Evolutionary conservation across 2,888 invertebrate genomes (phyloP).

Genomic region (Heliconius charithonia): DNA sequence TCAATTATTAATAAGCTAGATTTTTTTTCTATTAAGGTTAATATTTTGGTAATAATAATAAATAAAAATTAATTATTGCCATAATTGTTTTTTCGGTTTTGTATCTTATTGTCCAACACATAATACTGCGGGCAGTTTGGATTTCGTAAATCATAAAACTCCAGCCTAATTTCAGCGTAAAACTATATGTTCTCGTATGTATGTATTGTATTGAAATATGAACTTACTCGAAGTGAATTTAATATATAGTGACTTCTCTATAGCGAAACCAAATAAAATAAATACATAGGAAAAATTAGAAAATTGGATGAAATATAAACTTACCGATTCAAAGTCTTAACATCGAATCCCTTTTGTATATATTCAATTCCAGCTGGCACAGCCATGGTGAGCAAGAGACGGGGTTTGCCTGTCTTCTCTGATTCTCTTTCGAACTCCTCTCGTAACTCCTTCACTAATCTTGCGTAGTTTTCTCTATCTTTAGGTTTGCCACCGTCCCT

Average conservation of each 20-base stretch:
- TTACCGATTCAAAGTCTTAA: constrained; percentile 92
- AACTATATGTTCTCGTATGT: no score
- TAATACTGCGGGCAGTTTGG: background rate
- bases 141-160: no score
- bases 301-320: constrained; percentile 50
- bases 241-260: no score
- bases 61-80: background rate
- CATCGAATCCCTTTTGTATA: constrained; percentile 96
- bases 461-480: constrained; percentile 94
- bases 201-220: no score
- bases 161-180: no score
- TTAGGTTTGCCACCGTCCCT: constrained; percentile 91
- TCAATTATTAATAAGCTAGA: background rate
- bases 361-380: constrained; percentile 97
- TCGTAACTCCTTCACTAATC: constrained; percentile 93
- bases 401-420: constrained; percentile 90
- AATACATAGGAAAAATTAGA: background rate
- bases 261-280: no score
- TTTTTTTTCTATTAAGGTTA: background rate
- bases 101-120: background rate
- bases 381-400: constrained; percentile 94
- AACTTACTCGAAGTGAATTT: no score
- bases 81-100: background rate
- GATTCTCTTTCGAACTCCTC: constrained; percentile 95
- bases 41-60: background rate